Base-by-base conservation (phyloP, 2,113 vertebrate species). In the Australoheros scitulus region DNA sequence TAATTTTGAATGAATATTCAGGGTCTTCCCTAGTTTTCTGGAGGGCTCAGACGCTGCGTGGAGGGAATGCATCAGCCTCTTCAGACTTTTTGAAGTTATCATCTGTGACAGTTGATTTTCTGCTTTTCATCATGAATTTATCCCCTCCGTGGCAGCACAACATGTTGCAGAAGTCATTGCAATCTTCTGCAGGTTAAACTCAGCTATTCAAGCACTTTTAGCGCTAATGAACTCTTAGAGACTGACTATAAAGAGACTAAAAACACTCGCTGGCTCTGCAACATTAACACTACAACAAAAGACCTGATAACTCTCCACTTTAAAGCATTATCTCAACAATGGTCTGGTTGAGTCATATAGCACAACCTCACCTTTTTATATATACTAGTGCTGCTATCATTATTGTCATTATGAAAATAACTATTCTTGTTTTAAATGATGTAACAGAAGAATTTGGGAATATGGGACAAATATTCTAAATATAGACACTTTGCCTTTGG, bases 81-180 rank as follows among this genome's bases (percentile, higher is more conserved):
- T 70, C 43, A 72, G 43, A 72, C 65, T 3, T 72, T 72, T 72
- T 72, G 65, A 72, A 72, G 65, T 72, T 52, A 72, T 72, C 65
- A 20, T 52, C 65, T 72, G 43, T 72, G 65, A 72, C 65, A 52
- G 17, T 3, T 10, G 10, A 52, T 52, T 70, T 70, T 70, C 65
- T 52, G 65, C 65, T 70, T 70, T 70, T 70, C 65, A 52, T 70
- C 24, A 20, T 52, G 43, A 70, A 70, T 70, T 32, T 52, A 70
- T 70, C 17, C 43, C 24, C 2, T 6, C 65, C 6, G 6, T 32
- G 43, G 65, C 43, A 70, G 24, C 65, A 32, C 7, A 52, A 70
- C 65, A 52, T 70, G 65, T 70, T 70, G 65, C 17, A 70, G 65
- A 24, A 70, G 43, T 17, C 24, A 20, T 1, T 52, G 65, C 43